Conservation (phyloP, 2,113 vertebrate genomes). For the Gambusia affinis region DNA sequence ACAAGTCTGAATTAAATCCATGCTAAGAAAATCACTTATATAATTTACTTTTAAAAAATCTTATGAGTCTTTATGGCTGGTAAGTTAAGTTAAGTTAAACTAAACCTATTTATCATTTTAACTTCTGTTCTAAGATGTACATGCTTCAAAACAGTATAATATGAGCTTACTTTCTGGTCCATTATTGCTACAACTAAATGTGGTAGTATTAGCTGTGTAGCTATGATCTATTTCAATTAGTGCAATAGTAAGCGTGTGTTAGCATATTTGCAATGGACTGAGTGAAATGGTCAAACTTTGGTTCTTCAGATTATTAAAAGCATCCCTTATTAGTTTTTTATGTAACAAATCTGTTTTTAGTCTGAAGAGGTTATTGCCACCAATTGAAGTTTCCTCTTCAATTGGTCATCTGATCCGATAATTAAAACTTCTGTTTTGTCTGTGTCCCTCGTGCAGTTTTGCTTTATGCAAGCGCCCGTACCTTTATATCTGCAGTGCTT, state of each 20-base stretch:
- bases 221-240: not conserved
- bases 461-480: not conserved
- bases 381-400: no score
- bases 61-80: not conserved
- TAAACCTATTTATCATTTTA: not conserved
- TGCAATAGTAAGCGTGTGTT: not conserved
- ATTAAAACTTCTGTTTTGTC: not conserved
- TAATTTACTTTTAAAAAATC: not conserved
- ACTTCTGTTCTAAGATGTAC: no score
- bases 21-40: not conserved
- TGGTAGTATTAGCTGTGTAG: not conserved
- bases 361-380: not conserved
- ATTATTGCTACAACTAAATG: not conserved
- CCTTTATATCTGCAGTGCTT: slow-evolving; percentile 25
- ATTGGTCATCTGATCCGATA: no score
- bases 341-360: not conserved
- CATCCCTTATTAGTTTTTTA: not conserved
- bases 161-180: no score
- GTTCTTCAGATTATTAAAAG: not conserved
- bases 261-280: not conserved
- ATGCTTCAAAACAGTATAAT: no score
- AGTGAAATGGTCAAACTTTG: not conserved
- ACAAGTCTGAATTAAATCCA: not conserved
- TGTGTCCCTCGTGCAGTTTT: slow-evolving; percentile 27
- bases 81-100: not conserved